A percentile compares a stretch with the other conserved stretches of the same genome.
Conservation (phyloP, 2,888 invertebrate genomes). For the Agrochola circellaris region DNA sequence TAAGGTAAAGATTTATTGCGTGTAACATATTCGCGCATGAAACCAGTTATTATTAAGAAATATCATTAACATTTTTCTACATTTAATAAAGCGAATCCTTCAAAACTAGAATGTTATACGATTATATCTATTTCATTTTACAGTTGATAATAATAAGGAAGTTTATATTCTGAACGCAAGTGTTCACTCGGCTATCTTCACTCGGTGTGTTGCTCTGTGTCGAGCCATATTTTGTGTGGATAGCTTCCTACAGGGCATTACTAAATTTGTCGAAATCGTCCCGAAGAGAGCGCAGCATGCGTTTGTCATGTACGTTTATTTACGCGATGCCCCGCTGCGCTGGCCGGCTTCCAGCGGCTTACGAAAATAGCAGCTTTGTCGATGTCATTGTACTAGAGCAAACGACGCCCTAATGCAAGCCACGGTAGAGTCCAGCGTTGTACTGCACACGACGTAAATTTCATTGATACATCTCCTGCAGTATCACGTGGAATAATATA, state of each 20-base stretch:
- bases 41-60: slow-evolving; percentile 47
- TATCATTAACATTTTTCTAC: slow-evolving; percentile 51
- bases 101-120: not conserved
- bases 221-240: slow-evolving; percentile 68
- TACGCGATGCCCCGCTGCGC: slow-evolving; percentile 83
- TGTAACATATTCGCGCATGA: slow-evolving; percentile 35
- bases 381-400: slow-evolving; percentile 89
- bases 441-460: slow-evolving; percentile 55
- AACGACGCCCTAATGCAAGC: slow-evolving; percentile 76
- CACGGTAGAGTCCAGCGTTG: slow-evolving; percentile 64
- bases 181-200: slow-evolving; percentile 21
- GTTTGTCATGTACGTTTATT: slow-evolving; percentile 87
- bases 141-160: slow-evolving; percentile 15
- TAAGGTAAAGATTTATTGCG: slow-evolving; percentile 40
- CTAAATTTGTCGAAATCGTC: slow-evolving; percentile 81
- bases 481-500: slow-evolving; percentile 23
- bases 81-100: slow-evolving; percentile 20
- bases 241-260: slow-evolving; percentile 74
- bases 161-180: slow-evolving; percentile 14
- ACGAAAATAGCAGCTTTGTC: slow-evolving; percentile 88
- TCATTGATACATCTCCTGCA: slow-evolving; percentile 61
- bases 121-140: not conserved
- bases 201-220: slow-evolving; percentile 14
- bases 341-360: slow-evolving; percentile 86
- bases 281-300: slow-evolving; percentile 78